Evolutionary conservation across 2,797 vertebrate species (phyloP), one percentile per base, ranked within the genome.

Genomic region (Anabacerthia variegaticeps): DNA sequence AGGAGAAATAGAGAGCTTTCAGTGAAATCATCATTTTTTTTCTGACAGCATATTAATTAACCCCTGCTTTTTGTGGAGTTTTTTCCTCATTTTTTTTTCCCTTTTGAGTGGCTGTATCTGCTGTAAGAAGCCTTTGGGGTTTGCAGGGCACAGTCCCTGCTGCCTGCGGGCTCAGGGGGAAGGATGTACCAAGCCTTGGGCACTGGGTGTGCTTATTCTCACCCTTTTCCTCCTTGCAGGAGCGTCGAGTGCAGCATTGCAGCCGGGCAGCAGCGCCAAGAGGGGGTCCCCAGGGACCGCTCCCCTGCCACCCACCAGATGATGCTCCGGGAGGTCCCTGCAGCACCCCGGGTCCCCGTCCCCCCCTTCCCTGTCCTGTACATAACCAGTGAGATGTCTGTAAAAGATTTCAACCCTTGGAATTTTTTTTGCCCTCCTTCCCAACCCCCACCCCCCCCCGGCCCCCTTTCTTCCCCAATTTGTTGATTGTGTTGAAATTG

Each of bases 401-500:
- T 97, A 97, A 96, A 96, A 95, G 95, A 93, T 95, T 97, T 93
- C 86, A 83, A 93, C 90, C 78, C 76, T 95, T 93, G 97, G 96
- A 93, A 46, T 81, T 94, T 85, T 78, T 87, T 85, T 79, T 46
- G 12, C 41, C 55, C 73, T 46, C 10, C 12, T 10, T 7, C 22
- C 30, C 34, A 9, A 9, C 9, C 34, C 61, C 28, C 5, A 12
- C 46, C 15, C 23, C 3, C 23, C 61, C 20, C 6, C 5, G 10
- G 5, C 1, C 16, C 20, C 59, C 55, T 79, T 48, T 63, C 85
- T 92, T 86, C 90, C 96, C 97, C 93, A 74, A 86, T 98, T 97
- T 97, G 97, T 97, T 97, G 95, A 96, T 95, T 97, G 97, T 98
- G 97, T 98, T 98, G 96, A 97, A 98, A 97, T 97, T 97, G 97